These are phyloP conservation scores for Oriolus oriolus DNA, from an alignment of 2,113 vertebrate species.

Conservation along the genomic window DNA sequence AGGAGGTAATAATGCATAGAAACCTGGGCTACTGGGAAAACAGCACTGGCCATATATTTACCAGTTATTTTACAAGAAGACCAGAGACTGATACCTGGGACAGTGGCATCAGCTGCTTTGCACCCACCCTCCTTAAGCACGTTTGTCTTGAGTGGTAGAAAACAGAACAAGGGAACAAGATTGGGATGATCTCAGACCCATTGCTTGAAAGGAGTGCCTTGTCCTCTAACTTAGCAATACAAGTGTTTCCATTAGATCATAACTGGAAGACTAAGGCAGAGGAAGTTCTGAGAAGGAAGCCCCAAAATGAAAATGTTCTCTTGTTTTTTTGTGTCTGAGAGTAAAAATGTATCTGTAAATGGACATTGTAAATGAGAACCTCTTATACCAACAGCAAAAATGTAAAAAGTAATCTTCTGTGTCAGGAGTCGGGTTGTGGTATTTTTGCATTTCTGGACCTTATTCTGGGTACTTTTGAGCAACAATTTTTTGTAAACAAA, in stretches of 20 bases:
- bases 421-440: fast-evolving
- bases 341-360: background rate
- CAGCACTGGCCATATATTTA: background rate
- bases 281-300: background rate
- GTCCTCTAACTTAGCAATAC: background rate
- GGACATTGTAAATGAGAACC: background rate
- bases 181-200: background rate
- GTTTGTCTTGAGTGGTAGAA: background rate
- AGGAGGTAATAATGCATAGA: background rate
- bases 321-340: background rate
- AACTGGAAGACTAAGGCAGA: background rate
- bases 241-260: background rate
- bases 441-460: background rate
- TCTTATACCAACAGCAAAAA: background rate
- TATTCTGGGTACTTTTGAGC: background rate
- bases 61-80: background rate
- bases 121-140: background rate
- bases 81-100: background rate
- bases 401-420: background rate
- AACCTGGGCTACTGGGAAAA: background rate
- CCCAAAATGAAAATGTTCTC: background rate
- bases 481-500: background rate
- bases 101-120: background rate
- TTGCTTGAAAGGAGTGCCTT: background rate
- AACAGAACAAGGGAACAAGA: background rate